These are phyloP conservation scores for Muricea muricata DNA, from an alignment of 92 coral and sea anemone species.

Conservation along the genomic window DNA sequence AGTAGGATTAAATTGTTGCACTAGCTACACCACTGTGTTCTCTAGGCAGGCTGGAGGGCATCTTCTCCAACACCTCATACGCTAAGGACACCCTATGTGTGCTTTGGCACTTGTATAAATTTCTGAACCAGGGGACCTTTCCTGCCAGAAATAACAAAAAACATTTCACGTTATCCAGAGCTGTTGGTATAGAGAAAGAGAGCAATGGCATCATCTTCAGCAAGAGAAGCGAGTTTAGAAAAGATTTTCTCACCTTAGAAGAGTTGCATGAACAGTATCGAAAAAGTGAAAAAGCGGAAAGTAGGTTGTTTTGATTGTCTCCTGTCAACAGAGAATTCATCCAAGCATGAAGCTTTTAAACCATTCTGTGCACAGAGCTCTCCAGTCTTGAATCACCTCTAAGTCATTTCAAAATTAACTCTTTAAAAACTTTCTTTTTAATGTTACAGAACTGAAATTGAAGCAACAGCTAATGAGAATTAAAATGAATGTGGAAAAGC, in stretches of 20 bases:
- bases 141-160: too few relatives aligned
- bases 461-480: conserved; percentile 84
- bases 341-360: too few relatives aligned
- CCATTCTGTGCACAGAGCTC: too few relatives aligned
- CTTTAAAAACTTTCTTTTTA: too few relatives aligned
- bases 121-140: background rate
- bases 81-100: background rate
- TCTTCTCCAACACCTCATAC: too few relatives aligned
- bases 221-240: conserved; percentile 92
- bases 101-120: background rate
- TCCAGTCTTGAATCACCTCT: too few relatives aligned
- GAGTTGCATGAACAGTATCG: conserved; percentile 73
- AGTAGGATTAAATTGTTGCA: too few relatives aligned
- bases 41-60: too few relatives aligned
- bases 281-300: conserved; percentile 82
- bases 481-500: conserved; percentile 81
- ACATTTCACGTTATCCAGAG: conserved; percentile 46
- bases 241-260: conserved; percentile 82
- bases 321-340: too few relatives aligned
- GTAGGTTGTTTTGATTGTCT: conserved; percentile 54
- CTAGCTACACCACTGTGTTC: too few relatives aligned
- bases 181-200: conserved; percentile 84
- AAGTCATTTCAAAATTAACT: too few relatives aligned
- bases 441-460: conserved; percentile 69
- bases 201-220: conserved; percentile 77